Conservation (phyloP, 2,797 vertebrate species). For the Yasuhikotakia modesta region DNA sequence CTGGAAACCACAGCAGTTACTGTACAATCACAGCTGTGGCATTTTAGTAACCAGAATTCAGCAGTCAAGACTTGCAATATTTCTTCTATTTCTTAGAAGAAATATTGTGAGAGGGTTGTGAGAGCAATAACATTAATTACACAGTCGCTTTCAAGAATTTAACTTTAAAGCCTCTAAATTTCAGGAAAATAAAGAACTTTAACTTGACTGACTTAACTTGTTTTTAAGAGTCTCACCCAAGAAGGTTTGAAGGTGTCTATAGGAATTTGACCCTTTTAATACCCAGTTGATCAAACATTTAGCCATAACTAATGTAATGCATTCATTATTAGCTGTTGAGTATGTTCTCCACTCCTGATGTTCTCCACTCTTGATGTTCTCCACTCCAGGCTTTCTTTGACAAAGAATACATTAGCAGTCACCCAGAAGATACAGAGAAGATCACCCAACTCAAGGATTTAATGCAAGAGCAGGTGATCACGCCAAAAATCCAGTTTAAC, state of each 20-base stretch:
- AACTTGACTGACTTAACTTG: no score
- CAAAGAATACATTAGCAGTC: slow-evolving; percentile 95
- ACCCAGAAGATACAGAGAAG: slow-evolving; percentile 93
- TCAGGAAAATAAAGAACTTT: background rate
- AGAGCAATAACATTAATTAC: no score
- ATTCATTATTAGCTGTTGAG: background rate
- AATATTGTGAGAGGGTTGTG: no score
- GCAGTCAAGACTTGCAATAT: no score
- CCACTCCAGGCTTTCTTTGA: slow-evolving; percentile 98
- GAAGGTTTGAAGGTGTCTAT: background rate
- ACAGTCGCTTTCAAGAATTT: no score
- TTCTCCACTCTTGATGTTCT: background rate
- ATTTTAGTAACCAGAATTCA: no score
- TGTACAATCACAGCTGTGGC: no score
- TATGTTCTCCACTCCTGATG: no score
- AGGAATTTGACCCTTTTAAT: background rate
- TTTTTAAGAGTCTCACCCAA: background rate
- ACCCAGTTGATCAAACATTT: background rate
- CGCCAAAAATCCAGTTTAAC: background rate
- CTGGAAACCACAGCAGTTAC: no score
- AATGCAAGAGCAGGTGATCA: slow-evolving; percentile 95
- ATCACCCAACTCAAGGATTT: slow-evolving; percentile 96
- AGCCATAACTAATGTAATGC: background rate
- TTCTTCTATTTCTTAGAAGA: no score
- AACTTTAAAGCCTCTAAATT: background rate